phyloP scores from a whole-genome alignment of 2,113 vertebrate genomes.

The Paratilapia polleni region DNA sequence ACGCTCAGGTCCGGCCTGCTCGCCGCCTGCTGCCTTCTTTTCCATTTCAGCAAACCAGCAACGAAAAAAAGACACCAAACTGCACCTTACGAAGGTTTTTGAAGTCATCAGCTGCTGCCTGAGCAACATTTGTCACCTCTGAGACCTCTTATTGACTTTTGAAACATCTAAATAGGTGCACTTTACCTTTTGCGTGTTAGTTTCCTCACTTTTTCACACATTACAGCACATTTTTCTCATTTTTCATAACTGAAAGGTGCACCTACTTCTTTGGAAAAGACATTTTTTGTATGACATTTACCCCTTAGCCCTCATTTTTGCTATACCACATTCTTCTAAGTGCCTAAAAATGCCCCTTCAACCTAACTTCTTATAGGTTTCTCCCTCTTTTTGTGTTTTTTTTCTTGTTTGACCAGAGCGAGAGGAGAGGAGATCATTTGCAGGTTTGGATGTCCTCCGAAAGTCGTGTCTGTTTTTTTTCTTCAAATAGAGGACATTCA shows the following conservation, averaged over 20 bases:
- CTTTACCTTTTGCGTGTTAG: fast-evolving
- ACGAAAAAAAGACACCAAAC: neutral
- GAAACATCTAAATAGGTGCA: neutral
- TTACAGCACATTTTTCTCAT: neutral
- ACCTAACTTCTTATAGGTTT: too few species aligned
- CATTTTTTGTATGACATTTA: neutral
- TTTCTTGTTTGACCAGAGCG: neutral
- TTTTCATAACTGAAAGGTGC: neutral
- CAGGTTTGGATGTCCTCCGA: neutral
- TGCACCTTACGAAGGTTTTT: neutral
- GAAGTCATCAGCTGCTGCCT: conserved; percentile 27
- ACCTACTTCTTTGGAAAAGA: neutral
- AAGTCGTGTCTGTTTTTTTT: neutral
- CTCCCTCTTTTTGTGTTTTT: neutral
- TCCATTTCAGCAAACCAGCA: neutral
- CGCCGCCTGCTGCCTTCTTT: neutral
- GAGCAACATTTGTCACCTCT: conserved; percentile 5
- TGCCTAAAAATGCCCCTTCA: fast-evolving
- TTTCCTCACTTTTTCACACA: neutral
- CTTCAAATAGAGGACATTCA: neutral
- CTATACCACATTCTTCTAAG: fast-evolving
- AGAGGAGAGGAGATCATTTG: neutral
- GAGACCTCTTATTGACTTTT: neutral
- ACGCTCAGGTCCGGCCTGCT: neutral
- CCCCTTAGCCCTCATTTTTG: neutral